Evolutionary conservation across 2,888 invertebrate genomes (phyloP), one percentile per base, ranked within the genome.

Genomic region (Mesoligia furuncula): DNA sequence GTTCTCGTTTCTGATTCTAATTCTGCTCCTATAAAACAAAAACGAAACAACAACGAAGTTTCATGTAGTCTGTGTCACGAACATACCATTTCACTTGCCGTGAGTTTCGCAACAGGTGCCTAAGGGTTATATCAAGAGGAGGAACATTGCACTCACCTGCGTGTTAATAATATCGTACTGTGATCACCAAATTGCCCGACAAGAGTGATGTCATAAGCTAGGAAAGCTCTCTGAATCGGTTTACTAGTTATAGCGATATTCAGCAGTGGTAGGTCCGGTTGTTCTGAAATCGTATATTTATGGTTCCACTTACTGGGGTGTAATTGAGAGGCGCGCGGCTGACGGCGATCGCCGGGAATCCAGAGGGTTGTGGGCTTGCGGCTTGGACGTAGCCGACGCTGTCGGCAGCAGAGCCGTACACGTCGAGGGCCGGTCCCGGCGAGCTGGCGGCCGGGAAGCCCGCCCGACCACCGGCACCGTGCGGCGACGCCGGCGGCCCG

Each of bases 371-470:
- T 92, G 99, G 99, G 97, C 99, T 99, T 91, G 99, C 99, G 91
- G 99, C 99, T 97, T 99, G 99, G 94, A 99, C 99, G 97, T 99
- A 99, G 94, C 99, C 99, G 90, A 98, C 98, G 94, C 98, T 98
- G 94, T 99, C 99, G 87, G 98, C 98, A 91, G 98, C 98, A 92
- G 98, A 98, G 96, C 98, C 98, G 97, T 99, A 99, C 97, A 99
- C 98, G 95, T 99, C 99, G 92, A 99, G 98, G 92, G 98, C 97
- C 91, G 99, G 98, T 90, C 99, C 98, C 80, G 99, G 99, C 92
- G 99, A 99, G 97, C 99, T 99, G 90, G 99, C 98, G 73, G 98
- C 98, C 77, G 99, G 99, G 97, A 99, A 99, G 73, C 98, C 98
- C 90, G 98, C 98, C 90, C 98, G 97, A 78, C 97, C 97, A 20